Evolutionary conservation across 2,888 invertebrate species (phyloP), one percentile per base, ranked within the genome.

Genomic region (Amaurobius ferox): DNA sequence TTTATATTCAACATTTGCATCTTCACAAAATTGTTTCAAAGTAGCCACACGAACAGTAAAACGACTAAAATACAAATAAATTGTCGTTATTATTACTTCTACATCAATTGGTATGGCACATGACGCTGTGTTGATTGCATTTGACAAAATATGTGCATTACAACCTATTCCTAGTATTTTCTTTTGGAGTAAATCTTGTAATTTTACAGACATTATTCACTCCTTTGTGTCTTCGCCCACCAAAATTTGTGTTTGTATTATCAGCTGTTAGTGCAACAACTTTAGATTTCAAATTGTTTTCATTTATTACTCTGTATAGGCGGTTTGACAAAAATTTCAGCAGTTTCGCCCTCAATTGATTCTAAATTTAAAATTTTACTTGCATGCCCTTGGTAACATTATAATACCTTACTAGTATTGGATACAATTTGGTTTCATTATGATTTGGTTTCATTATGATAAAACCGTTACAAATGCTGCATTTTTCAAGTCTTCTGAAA

Each of bases 131-230:
- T 66, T 44, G n/a, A 76, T 66, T 44, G 66, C 64, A 64, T 64
- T 64, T 74, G 74, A 74, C 74, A 74, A 64, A 64, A 74, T 74
- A 64, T 64, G 74, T 26, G 39, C 30, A 40, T 61, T 61, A 66
- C 29, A 66, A 76, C 32, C 23, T 66, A 66, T 76, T 13, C 66
- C 16, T 76, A 44, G 16, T 29, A 61, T 35, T 23, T 61, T 35
- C 35, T 44, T 72, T 61, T n/a, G 35, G 23, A 26, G 55, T 72
- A 72, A 72, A 35, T 61, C 72, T 40, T 66, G 39, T 76, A 76
- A 48, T 64, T 76, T 76, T 44, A 23, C 30, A n/a, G n/a, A 76
- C 11, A 64, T 66, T 76, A 76, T 40, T 66, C 23, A 39, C 67
- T 23, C 66, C 66, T 66, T 66, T 66, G 32, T 32, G 19, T 30